A percentile compares a stretch with the other conserved stretches of the same genome.
These are phyloP conservation scores for Parambassis ranga DNA, from an alignment of 2,797 vertebrate species.

Conservation along the genomic window DNA sequence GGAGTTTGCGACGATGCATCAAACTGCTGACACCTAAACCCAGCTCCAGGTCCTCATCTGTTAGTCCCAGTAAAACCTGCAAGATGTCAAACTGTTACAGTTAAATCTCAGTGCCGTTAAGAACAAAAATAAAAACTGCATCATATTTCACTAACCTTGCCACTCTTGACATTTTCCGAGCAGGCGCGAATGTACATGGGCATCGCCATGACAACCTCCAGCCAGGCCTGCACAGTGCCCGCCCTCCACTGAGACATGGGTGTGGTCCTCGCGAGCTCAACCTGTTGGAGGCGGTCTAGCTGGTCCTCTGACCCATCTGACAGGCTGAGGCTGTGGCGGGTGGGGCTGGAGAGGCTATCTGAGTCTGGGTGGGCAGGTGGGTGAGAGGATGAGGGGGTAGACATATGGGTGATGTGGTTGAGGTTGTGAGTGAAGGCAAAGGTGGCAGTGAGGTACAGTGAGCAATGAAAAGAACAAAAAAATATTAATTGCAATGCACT, in stretches of 20 bases:
- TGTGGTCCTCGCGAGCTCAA: constrained; percentile 83
- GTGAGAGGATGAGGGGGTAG: constrained; percentile 4
- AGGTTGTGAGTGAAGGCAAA: constrained; percentile 57
- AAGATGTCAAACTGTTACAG: neutral
- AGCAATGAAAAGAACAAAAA: constrained; percentile 27
- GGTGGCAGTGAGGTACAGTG: constrained; percentile 38
- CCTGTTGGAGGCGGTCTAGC: constrained; percentile 86
- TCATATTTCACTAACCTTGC: constrained; percentile 76
- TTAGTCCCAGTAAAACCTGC: constrained; percentile 87
- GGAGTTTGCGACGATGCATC: constrained; percentile 89
- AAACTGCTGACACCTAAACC: constrained; percentile 85
- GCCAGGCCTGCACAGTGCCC: constrained; percentile 88
- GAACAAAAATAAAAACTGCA: neutral
- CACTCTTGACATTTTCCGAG: constrained; percentile 88
- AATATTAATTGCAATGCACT: constrained; percentile 14
- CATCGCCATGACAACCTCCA: constrained; percentile 93
- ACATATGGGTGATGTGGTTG: constrained; percentile 53
- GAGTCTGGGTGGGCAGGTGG: constrained; percentile 71
- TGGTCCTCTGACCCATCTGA: constrained; percentile 87
- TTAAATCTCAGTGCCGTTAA: too few species aligned
- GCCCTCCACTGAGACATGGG: constrained; percentile 91
- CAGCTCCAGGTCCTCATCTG: constrained; percentile 87
- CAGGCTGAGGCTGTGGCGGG: constrained; percentile 79
- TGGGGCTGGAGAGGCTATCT: constrained; percentile 80
- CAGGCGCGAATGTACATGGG: constrained; percentile 90